Conservation (phyloP, 2,888 invertebrate species). For the Gordius sp. region DNA sequence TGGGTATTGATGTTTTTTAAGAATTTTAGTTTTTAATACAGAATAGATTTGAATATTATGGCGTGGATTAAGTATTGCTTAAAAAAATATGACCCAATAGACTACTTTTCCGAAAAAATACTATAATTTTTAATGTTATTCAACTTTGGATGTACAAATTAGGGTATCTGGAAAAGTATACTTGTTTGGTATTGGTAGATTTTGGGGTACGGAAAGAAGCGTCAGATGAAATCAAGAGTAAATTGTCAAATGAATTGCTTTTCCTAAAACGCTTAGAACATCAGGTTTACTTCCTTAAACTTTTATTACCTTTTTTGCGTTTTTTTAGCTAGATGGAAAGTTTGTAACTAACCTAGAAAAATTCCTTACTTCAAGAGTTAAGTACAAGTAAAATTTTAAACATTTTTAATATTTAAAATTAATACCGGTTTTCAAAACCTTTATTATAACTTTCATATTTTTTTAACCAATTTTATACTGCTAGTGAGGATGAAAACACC, state of each 20-base stretch:
- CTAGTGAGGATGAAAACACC: no score
- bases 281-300: background rate
- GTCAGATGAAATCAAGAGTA: background rate
- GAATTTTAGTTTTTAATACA: no score
- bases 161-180: background rate
- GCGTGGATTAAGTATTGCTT: no score
- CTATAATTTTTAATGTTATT: no score
- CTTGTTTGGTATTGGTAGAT: background rate
- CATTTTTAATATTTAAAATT: no score
- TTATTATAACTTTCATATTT: no score
- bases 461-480: background rate
- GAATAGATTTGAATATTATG: no score
- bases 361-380: background rate
- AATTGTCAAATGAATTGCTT: background rate
- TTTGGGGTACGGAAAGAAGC: background rate
- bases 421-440: no score
- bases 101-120: no score
- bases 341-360: background rate
- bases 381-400: background rate
- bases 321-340: background rate
- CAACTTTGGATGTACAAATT: no score
- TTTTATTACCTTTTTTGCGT: background rate
- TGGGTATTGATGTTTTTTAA: no score
- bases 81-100: no score
- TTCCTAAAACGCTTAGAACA: conserved; percentile 6